Conservation (phyloP, 2,888 invertebrate genomes). For the Leucophenga maculata region DNA sequence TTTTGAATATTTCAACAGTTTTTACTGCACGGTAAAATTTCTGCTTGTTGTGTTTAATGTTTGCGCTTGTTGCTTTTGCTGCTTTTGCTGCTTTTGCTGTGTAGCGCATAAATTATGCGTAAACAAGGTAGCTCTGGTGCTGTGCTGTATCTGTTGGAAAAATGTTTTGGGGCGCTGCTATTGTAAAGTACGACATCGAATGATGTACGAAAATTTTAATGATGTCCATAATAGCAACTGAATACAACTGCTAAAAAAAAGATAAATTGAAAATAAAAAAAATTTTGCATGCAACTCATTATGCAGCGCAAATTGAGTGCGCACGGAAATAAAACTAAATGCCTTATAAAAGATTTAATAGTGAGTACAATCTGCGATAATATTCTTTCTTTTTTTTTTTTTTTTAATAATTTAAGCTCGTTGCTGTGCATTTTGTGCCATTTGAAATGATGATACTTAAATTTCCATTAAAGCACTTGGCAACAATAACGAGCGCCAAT, state of each 20-base stretch:
- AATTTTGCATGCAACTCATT: too few relatives aligned
- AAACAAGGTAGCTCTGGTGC: too few relatives aligned
- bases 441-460: conserved; percentile 66
- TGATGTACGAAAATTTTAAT: not conserved
- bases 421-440: conserved; percentile 57
- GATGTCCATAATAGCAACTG: too few relatives aligned
- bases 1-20: conserved; percentile 1
- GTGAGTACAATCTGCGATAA: too few relatives aligned
- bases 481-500: conserved; percentile 17
- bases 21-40: too few relatives aligned
- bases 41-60: not conserved
- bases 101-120: not conserved
- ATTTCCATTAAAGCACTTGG: conserved; percentile 65
- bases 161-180: not conserved
- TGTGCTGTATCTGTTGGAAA: not conserved
- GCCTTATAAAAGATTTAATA: too few relatives aligned
- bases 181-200: not conserved
- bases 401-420: not conserved
- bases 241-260: too few relatives aligned
- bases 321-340: too few relatives aligned
- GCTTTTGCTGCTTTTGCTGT: not conserved
- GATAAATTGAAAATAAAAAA: too few relatives aligned
- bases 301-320: too few relatives aligned
- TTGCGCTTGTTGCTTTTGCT: not conserved
- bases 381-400: too few relatives aligned